A percentile compares a stretch with the other conserved stretches of the same genome.
Evolutionary conservation across 1,140 invertebrate genomes (phyloP).

Genomic region (Atta cephalotes): DNA sequence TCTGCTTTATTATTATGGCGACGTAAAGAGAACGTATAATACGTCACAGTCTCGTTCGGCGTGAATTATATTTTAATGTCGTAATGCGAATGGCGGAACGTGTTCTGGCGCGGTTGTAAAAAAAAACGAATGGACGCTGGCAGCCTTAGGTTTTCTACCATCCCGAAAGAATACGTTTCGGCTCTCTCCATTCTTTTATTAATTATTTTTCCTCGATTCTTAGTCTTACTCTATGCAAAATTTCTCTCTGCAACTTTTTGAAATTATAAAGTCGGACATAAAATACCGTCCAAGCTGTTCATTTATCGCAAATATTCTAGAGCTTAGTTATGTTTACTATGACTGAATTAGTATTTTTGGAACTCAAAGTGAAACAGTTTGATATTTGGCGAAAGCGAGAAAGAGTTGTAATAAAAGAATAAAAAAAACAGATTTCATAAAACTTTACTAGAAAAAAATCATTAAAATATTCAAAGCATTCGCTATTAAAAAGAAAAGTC

Average conservation of each 20-base stretch:
- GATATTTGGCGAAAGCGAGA: no score
- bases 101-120: slow-evolving; percentile 36
- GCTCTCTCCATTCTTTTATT: slow-evolving; percentile 20
- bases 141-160: neutral
- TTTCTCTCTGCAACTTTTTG: neutral
- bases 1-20: slow-evolving; percentile 52
- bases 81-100: slow-evolving; percentile 30
- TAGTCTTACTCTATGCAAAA: neutral
- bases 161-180: neutral
- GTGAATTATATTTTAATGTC: slow-evolving; percentile 60
- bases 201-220: slow-evolving; percentile 15
- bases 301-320: neutral
- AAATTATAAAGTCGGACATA: neutral
- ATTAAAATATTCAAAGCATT: slow-evolving; percentile 9
- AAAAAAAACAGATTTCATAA: neutral
- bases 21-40: slow-evolving; percentile 52
- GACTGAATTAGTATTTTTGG: no score
- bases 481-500: neutral
- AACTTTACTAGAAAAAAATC: neutral
- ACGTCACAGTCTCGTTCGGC: slow-evolving; percentile 35
- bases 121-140: slow-evolving; percentile 26
- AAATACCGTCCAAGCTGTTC: neutral
- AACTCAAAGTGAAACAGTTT: no score
- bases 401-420: no score
- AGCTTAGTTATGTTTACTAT: neutral